Percentiles rank a stretch among this genome's conserved stretches.
Evolutionary conservation across 2,888 invertebrate species (phyloP).

Genomic region (Agrilus biguttatus): DNA sequence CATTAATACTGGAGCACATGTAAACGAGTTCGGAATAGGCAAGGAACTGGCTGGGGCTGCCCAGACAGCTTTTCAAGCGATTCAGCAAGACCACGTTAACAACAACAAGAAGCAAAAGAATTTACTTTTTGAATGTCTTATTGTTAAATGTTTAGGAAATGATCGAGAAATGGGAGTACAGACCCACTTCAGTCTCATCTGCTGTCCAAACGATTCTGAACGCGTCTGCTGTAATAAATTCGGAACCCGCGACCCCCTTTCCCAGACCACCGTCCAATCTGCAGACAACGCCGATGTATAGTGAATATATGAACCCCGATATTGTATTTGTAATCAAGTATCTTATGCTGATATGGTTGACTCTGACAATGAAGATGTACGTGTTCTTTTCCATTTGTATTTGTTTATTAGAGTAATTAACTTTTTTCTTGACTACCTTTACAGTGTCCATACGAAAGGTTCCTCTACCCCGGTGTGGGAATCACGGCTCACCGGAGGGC

Average conservation of each 20-base stretch:
- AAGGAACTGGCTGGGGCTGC: slow-evolving; percentile 58
- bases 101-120: slow-evolving; percentile 49
- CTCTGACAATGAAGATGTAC: slow-evolving; percentile 92
- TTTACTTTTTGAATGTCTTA: slow-evolving; percentile 1
- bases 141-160: slow-evolving; percentile 18
- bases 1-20: slow-evolving; percentile 45
- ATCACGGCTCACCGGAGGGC: slow-evolving; percentile 89
- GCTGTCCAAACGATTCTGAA: slow-evolving; percentile 28
- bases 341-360: slow-evolving; percentile 99
- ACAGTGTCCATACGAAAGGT: slow-evolving; percentile 97
- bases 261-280: slow-evolving; percentile 31
- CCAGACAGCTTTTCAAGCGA: slow-evolving; percentile 57
- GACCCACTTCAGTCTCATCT: slow-evolving; percentile 20
- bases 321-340: slow-evolving; percentile 94
- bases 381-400: too few relatives aligned
- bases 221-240: slow-evolving; percentile 23
- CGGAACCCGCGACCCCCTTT: slow-evolving; percentile 28
- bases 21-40: slow-evolving; percentile 53
- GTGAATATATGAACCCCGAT: slow-evolving; percentile 88
- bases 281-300: slow-evolving; percentile 56
- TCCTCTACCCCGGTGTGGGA: slow-evolving; percentile 96
- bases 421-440: too few relatives aligned
- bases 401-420: too few relatives aligned
- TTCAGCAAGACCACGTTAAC: slow-evolving; percentile 40
- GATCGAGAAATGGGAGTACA: slow-evolving; percentile 13